These are phyloP conservation scores for Thalassophryne amazonica DNA, from an alignment of 2,797 vertebrate species.

Conservation along the genomic window DNA sequence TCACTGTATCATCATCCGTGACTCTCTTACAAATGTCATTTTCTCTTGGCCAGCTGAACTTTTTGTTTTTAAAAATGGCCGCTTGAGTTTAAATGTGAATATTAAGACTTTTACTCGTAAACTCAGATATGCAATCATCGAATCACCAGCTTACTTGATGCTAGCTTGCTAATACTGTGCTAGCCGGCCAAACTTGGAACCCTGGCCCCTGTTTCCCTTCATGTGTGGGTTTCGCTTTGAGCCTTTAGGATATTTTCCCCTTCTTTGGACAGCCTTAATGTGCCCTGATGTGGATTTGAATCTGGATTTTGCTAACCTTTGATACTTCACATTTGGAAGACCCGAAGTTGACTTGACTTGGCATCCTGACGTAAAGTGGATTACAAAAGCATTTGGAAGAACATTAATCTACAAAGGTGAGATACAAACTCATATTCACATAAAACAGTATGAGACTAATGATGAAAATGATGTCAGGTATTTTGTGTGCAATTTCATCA, in stretches of 20 bases:
- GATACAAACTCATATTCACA: not conserved
- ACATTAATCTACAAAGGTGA: constrained; percentile 61
- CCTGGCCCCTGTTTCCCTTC: constrained; percentile 49
- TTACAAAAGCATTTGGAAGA: constrained; percentile 22
- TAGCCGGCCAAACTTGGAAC: constrained; percentile 63
- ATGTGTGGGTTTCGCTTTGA: constrained; percentile 46
- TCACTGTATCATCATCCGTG: not conserved
- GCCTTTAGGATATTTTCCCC: constrained; percentile 52
- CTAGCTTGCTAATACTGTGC: constrained; percentile 55
- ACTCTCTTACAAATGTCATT: not conserved
- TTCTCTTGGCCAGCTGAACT: not conserved
- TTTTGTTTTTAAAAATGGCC: not conserved
- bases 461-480: not conserved
- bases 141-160: constrained; percentile 46
- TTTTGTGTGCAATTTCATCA: too few relatives aligned
- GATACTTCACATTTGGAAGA: constrained; percentile 10
- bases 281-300: constrained; percentile 24
- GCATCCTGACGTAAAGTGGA: constrained; percentile 39
- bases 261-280: constrained; percentile 36
- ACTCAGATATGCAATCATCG: constrained; percentile 49
- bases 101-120: constrained; percentile 36
- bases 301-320: constrained; percentile 16
- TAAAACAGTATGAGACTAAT: not conserved
- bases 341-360: constrained; percentile 21
- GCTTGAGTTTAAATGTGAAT: constrained; percentile 8